phyloP scores from a whole-genome alignment of 2,888 invertebrate species.

The Dendrolimus pini region DNA sequence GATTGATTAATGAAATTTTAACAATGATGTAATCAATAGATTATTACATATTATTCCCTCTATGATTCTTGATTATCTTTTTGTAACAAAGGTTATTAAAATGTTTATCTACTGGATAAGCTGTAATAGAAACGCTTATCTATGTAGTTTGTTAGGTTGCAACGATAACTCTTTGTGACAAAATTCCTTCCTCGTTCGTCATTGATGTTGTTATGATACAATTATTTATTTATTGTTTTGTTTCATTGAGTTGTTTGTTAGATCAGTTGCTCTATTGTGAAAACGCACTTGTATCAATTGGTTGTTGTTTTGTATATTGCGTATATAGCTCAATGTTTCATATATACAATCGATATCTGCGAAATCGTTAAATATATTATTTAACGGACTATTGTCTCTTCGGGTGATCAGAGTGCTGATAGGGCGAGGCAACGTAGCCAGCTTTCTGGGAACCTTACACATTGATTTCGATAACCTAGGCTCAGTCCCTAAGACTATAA shows the following conservation, averaged over 20 bases:
- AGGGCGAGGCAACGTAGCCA: no score
- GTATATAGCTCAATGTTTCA: no score
- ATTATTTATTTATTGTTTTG: background rate
- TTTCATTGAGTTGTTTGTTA: background rate
- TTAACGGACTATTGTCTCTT: no score
- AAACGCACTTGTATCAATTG: no score
- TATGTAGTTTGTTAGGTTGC: background rate
- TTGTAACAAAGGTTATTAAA: background rate
- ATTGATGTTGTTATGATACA: constrained; percentile 1
- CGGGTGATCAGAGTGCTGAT: no score
- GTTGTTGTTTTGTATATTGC: no score
- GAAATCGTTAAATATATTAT: no score
- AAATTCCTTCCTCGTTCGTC: background rate
- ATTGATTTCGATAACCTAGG: no score
- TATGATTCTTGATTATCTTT: background rate
- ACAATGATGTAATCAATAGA: constrained; percentile 1
- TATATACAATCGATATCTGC: no score
- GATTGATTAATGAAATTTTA: background rate
- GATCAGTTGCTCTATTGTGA: no score
- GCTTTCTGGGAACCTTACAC: no score
- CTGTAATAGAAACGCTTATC: background rate
- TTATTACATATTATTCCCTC: background rate
- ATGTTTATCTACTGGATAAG: background rate
- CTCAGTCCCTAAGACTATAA: no score
- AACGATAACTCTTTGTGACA: constrained; percentile 6